Conservation (phyloP, 2,113 vertebrate genomes). For the Urocitellus parryii region DNA sequence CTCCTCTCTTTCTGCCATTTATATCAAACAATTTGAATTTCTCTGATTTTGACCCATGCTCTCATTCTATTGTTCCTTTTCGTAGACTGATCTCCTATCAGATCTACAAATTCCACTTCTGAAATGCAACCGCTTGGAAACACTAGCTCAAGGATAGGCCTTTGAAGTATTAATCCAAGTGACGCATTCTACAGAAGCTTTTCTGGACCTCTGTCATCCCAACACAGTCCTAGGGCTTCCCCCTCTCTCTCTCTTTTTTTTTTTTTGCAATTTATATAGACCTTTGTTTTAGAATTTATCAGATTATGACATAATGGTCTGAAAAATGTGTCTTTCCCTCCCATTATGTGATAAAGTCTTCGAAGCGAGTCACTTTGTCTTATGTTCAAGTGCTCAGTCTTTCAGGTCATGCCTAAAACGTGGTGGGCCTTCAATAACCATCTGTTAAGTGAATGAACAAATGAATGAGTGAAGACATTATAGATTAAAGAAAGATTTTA, state of each 20-base stretch:
- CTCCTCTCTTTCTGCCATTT: not conserved
- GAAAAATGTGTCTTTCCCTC: not conserved
- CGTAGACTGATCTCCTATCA: too few relatives aligned
- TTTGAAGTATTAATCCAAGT: not conserved
- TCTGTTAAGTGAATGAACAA: not conserved
- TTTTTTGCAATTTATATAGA: not conserved
- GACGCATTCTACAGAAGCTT: not conserved
- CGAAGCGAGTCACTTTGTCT: not conserved
- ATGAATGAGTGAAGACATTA: not conserved
- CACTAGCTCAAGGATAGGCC: not conserved
- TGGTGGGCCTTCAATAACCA: not conserved
- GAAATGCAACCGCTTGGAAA: not conserved
- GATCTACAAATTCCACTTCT: not conserved
- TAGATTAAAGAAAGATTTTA: not conserved
- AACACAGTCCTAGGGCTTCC: too few relatives aligned
- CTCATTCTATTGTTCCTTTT: not conserved
- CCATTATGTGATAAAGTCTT: not conserved
- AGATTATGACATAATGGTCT: not conserved
- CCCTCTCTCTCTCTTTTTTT: not conserved
- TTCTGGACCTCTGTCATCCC: not conserved
- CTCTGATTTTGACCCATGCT: not conserved
- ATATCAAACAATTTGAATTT: not conserved
- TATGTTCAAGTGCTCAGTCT: not conserved
- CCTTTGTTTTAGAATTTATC: not conserved
- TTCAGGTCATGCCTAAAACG: not conserved